Evolutionary conservation across 2,888 invertebrate species (phyloP).

Genomic region (Oscheius sp.): DNA sequence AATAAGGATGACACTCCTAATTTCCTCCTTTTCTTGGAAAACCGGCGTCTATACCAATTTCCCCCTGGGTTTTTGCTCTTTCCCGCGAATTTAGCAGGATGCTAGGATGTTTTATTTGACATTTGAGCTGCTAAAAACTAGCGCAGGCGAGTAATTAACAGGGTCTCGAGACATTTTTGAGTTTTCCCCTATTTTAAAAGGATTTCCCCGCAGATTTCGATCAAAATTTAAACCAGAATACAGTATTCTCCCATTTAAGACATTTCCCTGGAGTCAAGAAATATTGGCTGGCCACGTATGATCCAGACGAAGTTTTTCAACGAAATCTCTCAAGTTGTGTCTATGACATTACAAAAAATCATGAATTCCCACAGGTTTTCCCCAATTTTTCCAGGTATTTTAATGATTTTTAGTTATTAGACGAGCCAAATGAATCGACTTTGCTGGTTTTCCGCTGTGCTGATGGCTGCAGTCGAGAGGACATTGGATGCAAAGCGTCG

Average conservation of each 20-base stretch:
- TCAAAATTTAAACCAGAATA: no score
- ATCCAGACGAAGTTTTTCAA: not conserved
- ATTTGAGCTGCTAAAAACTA: no score
- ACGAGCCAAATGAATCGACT: constrained; percentile 22
- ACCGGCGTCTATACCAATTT: no score
- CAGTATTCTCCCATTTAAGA: not conserved
- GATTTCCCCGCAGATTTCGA: no score
- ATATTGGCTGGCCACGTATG: constrained; percentile 11
- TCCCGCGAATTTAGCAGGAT: no score
- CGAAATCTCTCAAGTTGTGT: constrained; percentile 12
- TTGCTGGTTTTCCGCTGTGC: constrained; percentile 9
- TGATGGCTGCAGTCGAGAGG: constrained; percentile 8
- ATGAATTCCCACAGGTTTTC: constrained; percentile 23
- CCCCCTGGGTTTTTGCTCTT: no score
- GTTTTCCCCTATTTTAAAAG: no score
- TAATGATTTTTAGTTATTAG: constrained; percentile 8
- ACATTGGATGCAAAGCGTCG: constrained; percentile 12
- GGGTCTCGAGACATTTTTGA: no score
- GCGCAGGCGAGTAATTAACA: no score
- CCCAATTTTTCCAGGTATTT: not conserved
- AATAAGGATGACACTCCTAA: no score
- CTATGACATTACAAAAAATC: constrained; percentile 23
- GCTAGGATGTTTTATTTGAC: no score
- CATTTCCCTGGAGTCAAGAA: constrained; percentile 22
- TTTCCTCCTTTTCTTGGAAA: no score